Evolutionary conservation across 2,797 vertebrate genomes (phyloP).

Genomic region (Silurus aristotelis): DNA sequence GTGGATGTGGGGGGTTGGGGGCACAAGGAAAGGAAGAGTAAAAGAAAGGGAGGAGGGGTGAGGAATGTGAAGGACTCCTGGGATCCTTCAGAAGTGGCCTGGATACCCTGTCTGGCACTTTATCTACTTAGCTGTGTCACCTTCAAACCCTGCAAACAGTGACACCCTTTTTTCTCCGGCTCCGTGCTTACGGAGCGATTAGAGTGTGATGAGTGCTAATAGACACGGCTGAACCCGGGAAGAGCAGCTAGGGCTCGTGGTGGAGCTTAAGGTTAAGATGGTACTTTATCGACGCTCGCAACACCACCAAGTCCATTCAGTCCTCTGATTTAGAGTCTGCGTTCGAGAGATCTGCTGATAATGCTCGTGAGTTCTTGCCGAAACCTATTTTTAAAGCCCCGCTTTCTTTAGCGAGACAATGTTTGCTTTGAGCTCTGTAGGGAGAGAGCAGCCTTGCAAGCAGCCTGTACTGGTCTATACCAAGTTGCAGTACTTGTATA

Average conservation of each 20-base stretch:
- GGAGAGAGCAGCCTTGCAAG: background rate
- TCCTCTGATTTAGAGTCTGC: constrained; percentile 3
- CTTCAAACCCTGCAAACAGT: constrained; percentile 64
- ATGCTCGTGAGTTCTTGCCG: background rate
- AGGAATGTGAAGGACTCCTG: constrained; percentile 53
- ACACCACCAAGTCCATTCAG: constrained; percentile 10
- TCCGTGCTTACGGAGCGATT: constrained; percentile 52
- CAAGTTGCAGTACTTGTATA: constrained; percentile 15
- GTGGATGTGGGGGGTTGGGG: constrained; percentile 30
- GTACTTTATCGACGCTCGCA: constrained; percentile 34
- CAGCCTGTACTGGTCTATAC: background rate
- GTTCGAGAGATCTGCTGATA: constrained; percentile 3
- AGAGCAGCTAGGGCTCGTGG: constrained; percentile 23
- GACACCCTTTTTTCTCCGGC: constrained; percentile 49
- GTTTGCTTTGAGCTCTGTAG: constrained; percentile 29
- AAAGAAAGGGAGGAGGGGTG: constrained; percentile 49
- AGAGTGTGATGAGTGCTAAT: constrained; percentile 50
- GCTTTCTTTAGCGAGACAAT: background rate
- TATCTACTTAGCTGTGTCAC: constrained; percentile 76
- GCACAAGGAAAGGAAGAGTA: constrained; percentile 17
- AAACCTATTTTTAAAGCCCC: constrained; percentile 25
- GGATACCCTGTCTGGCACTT: constrained; percentile 68
- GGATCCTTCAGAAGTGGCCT: constrained; percentile 65
- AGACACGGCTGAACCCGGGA: constrained; percentile 35
- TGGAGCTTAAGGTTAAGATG: constrained; percentile 42